phyloP scores from a whole-genome alignment of 2,888 invertebrate species.

The Malthinus seriepunctatus region DNA sequence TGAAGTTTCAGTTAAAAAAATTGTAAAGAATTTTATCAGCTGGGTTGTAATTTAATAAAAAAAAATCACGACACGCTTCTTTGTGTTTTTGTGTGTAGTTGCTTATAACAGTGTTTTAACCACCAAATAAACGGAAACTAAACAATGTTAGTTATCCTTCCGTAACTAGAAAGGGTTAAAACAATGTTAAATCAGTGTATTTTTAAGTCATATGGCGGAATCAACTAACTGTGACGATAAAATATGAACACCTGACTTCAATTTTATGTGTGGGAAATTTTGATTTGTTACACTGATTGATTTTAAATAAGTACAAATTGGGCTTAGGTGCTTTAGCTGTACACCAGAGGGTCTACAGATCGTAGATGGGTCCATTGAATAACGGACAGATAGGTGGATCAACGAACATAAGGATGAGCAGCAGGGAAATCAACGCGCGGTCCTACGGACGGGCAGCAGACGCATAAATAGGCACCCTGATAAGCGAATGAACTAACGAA shows the following conservation, averaged over 20 bases:
- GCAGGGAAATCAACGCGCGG: no score
- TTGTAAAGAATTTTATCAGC: no score
- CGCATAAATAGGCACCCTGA: no score
- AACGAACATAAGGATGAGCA: no score
- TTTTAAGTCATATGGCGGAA: constrained; percentile 34
- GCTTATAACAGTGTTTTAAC: constrained; percentile 44
- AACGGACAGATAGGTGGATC: no score
- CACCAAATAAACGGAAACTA: constrained; percentile 46
- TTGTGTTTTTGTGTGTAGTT: constrained; percentile 46
- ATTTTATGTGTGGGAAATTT: constrained; percentile 17
- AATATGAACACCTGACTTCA: constrained; percentile 23
- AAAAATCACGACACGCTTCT: constrained; percentile 43
- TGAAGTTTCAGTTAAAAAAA: no score
- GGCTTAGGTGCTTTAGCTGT: no score
- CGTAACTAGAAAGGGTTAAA: constrained; percentile 45
- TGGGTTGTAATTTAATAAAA: constrained; percentile 19
- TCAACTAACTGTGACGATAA: constrained; percentile 21
- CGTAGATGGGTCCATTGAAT: no score
- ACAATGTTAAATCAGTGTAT: constrained; percentile 42
- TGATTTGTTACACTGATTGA: constrained; percentile 2
- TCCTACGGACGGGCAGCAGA: no score
- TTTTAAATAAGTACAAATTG: background rate
- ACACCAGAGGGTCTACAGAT: no score
- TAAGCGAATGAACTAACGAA: no score
- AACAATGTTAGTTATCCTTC: constrained; percentile 46